These are phyloP conservation scores for Digitonthophagus gazella DNA, from an alignment of 2,888 invertebrate species.

Conservation along the genomic window DNA sequence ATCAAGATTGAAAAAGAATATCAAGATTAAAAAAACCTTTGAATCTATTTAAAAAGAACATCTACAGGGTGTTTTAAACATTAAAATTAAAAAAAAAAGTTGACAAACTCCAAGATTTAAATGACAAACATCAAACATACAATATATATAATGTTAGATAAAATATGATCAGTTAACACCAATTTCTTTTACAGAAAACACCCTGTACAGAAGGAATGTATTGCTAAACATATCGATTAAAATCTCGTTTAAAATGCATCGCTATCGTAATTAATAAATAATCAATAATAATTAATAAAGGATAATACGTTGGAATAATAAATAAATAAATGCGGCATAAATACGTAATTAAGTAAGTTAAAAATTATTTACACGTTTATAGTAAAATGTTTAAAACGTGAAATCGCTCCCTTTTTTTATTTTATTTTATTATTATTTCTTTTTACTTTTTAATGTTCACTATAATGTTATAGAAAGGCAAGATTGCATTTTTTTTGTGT, in stretches of 20 bases:
- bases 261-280: neutral
- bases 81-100: no score
- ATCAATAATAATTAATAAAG: neutral
- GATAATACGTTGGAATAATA: slow-evolving; percentile 27
- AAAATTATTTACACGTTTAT: slow-evolving; percentile 6
- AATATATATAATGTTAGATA: no score
- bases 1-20: no score
- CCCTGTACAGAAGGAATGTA: slow-evolving; percentile 5
- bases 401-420: neutral
- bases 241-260: neutral
- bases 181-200: neutral
- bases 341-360: slow-evolving; percentile 18
- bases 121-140: no score
- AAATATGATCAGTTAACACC: no score
- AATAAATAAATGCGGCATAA: slow-evolving; percentile 25
- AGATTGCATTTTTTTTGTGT: slow-evolving; percentile 35
- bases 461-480: slow-evolving; percentile 34
- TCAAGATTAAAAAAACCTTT: no score
- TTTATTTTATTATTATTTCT: slow-evolving; percentile 1
- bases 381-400: neutral
- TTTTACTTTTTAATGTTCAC: neutral
- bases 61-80: no score
- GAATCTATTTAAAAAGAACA: no score
- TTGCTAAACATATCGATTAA: slow-evolving; percentile 2
- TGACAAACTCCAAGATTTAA: no score